Base-by-base conservation (phyloP, 2,797 vertebrate genomes). In the Smutsia gigantea region DNA sequence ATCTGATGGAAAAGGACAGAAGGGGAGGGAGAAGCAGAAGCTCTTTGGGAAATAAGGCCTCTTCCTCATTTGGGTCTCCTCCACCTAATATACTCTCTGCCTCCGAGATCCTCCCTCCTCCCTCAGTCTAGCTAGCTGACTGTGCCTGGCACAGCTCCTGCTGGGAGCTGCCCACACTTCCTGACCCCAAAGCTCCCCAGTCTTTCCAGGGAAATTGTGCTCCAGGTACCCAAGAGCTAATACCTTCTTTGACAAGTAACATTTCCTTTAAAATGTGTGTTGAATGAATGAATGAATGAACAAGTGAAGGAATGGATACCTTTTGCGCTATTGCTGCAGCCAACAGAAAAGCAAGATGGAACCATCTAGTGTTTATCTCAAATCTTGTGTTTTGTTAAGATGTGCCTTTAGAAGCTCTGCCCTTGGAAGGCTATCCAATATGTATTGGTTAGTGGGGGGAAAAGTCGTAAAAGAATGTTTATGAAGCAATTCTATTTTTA, bases 401-500 rank as follows among this genome's bases (percentile, higher is more conserved):
- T 81, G 34, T 71, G 39, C 77, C 94, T 96, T 87, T 31, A 68
- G 57, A 82, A 93, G 42, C 10, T 79, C 93, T 93, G 72, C 61
- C 74, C 69, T 90, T 90, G 69, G 68, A 74, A 92, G 75, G 61
- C 59, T 27, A 23, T 88, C 82, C n/a, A 79, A 87, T 53, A 93
- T 34, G 63, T 7, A 78, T 46, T 78, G 90, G 71, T 88, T 69
- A 87, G 87, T 92, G 46, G 86, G 17, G 23, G 4, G 0, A 7
- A 3, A 6, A 46, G 84, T 96, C 64, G 92, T 34, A 53, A 83
- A 91, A 86, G 68, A n/a, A 8, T 84, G 84, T 83, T 85, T 72
- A 90, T 17, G 90, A 87, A 81, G 90, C 77, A 90, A 87, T 83
- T 90, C 90, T 89, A 89, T 42, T 84, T 95, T 92, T 12, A 61